These are phyloP conservation scores for Nycticryphes semicollaris DNA, from an alignment of 2,113 vertebrate species.

Conservation along the genomic window DNA sequence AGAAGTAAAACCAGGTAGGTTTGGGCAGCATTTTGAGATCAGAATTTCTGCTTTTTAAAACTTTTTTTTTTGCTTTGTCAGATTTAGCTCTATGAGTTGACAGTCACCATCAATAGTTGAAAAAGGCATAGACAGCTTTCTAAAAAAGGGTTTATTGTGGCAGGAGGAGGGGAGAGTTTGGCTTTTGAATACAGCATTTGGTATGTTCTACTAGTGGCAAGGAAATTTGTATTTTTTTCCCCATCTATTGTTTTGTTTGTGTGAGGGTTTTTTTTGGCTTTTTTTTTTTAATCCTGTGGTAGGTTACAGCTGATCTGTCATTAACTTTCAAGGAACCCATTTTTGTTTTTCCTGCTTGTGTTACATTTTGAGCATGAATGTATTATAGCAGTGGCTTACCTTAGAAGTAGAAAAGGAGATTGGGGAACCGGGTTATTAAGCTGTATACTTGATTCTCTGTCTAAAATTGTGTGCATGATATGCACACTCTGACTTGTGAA, in stretches of 20 bases:
- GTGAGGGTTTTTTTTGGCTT: no score
- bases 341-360: neutral
- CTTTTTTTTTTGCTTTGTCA: neutral
- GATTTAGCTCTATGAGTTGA: neutral
- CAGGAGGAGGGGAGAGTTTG: neutral
- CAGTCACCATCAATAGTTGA: neutral
- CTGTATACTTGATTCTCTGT: neutral
- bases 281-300: neutral
- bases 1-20: neutral
- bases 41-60: neutral
- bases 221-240: neutral
- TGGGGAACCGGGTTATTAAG: neutral
- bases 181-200: neutral
- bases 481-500: neutral
- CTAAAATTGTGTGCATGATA: neutral
- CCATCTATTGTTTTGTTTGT: neutral
- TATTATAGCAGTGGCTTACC: neutral
- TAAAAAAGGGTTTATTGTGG: neutral
- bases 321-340: neutral
- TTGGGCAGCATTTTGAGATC: neutral
- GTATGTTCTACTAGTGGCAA: neutral
- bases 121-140: neutral
- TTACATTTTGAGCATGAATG: neutral
- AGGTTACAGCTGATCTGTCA: constrained; percentile 1
- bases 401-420: neutral